Conservation (phyloP, 2,113 vertebrate species). For the Lampris incognitus region DNA sequence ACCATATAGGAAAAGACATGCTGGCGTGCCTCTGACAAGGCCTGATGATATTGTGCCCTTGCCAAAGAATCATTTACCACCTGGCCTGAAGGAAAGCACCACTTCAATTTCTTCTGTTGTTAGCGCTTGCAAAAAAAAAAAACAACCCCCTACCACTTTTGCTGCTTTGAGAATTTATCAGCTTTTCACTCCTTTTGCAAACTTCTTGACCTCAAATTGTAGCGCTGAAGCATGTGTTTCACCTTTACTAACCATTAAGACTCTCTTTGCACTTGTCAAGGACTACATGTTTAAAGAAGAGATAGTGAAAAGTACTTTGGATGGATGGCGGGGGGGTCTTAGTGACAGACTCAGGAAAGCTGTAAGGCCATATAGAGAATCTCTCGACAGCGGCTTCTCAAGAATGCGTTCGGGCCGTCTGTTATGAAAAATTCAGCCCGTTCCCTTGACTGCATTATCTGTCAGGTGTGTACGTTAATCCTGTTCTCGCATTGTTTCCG, state of each 20-base stretch:
- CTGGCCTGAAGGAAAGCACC: slow-evolving; percentile 20
- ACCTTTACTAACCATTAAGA: slow-evolving; percentile 27
- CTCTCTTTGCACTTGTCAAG: slow-evolving; percentile 8
- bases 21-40: slow-evolving; percentile 13
- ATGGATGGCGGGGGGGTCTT: slow-evolving; percentile 4
- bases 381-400: neutral
- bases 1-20: slow-evolving; percentile 18
- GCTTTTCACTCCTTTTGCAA: slow-evolving; percentile 19
- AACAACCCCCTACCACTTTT: neutral
- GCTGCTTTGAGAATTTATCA: slow-evolving; percentile 30
- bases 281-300: slow-evolving; percentile 6
- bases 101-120: slow-evolving; percentile 26
- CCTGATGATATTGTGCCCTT: neutral
- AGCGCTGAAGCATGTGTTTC: neutral
- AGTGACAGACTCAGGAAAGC: neutral
- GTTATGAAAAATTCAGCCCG: slow-evolving; percentile 44
- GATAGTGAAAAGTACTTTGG: slow-evolving; percentile 21
- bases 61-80: slow-evolving; percentile 3
- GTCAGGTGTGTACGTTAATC: neutral
- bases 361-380: neutral
- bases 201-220: neutral
- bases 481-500: slow-evolving; percentile 18
- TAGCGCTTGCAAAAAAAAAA: slow-evolving; percentile 17
- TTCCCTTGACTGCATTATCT: slow-evolving; percentile 25
- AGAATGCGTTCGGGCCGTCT: slow-evolving; percentile 34